phyloP scores from a whole-genome alignment of 2,797 vertebrate genomes.

The Avahi laniger region DNA sequence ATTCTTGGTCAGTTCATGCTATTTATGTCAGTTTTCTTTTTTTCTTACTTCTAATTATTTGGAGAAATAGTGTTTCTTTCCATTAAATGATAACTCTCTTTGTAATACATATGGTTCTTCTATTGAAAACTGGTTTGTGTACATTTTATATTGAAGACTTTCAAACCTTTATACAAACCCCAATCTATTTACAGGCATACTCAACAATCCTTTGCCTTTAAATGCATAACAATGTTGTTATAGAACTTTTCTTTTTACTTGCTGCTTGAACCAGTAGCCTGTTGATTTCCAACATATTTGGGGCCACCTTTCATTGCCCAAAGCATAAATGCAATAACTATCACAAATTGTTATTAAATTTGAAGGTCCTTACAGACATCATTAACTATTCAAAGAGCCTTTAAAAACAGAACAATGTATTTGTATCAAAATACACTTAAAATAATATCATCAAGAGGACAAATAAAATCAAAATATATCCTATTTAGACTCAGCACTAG shows the following conservation, averaged over 20 bases:
- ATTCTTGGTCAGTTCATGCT: not conserved
- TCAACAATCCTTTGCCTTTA: conserved; percentile 58
- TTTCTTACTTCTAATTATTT: not conserved
- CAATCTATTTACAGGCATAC: conserved; percentile 58
- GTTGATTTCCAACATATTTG: conserved; percentile 48
- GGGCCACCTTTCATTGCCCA: not conserved
- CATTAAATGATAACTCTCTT: not conserved
- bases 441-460: not conserved
- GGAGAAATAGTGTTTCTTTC: not conserved
- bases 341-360: not conserved
- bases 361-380: not conserved
- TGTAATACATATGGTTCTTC: not conserved
- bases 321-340: not conserved
- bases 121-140: not conserved
- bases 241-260: conserved; percentile 26
- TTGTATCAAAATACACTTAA: not conserved
- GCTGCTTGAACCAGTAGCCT: not conserved
- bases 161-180: conserved; percentile 40
- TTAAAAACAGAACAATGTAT: not conserved
- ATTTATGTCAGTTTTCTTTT: not conserved
- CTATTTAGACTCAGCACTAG: not conserved
- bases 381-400: conserved; percentile 40
- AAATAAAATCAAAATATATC: not conserved
- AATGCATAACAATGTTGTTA: conserved; percentile 47
- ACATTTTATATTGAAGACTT: conserved; percentile 45